Evolutionary conservation across 2,888 invertebrate genomes (phyloP).

Genomic region (Balanococcus diminutus): DNA sequence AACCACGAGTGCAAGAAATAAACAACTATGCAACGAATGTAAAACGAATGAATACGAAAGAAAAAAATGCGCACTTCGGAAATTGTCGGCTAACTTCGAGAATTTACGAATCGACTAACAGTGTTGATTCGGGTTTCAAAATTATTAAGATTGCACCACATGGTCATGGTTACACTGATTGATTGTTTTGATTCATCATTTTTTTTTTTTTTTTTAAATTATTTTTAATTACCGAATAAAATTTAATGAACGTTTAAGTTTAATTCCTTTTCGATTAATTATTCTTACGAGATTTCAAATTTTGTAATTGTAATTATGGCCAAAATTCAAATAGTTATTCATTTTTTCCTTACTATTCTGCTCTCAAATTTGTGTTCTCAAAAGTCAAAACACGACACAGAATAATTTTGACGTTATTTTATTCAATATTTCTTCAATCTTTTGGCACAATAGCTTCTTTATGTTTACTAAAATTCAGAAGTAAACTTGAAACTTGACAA

Average conservation of each 20-base stretch:
- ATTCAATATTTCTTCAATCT: too few species aligned
- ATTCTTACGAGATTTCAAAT: background rate
- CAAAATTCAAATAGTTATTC: background rate
- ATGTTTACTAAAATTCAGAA: too few species aligned
- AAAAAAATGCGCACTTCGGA: background rate
- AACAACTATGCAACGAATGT: conserved; percentile 34
- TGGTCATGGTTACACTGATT: too few species aligned
- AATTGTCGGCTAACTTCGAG: background rate
- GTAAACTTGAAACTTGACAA: too few species aligned
- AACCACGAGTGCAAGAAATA: conserved; percentile 36
- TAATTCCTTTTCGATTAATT: background rate
- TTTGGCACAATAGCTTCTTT: too few species aligned
- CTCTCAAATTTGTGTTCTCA: too few species aligned
- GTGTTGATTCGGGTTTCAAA: background rate
- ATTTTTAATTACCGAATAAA: background rate
- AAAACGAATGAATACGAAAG: background rate
- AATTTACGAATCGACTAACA: background rate
- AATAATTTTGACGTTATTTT: too few species aligned
- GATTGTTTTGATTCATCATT: background rate
- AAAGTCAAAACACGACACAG: too few species aligned
- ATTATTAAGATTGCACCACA: background rate
- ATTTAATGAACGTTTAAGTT: background rate
- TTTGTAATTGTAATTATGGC: background rate
- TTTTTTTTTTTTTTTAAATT: too few species aligned
- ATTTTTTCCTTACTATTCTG: too few species aligned